phyloP scores from a whole-genome alignment of 2,797 vertebrate species.

The Mormyrus hasselquistii region DNA sequence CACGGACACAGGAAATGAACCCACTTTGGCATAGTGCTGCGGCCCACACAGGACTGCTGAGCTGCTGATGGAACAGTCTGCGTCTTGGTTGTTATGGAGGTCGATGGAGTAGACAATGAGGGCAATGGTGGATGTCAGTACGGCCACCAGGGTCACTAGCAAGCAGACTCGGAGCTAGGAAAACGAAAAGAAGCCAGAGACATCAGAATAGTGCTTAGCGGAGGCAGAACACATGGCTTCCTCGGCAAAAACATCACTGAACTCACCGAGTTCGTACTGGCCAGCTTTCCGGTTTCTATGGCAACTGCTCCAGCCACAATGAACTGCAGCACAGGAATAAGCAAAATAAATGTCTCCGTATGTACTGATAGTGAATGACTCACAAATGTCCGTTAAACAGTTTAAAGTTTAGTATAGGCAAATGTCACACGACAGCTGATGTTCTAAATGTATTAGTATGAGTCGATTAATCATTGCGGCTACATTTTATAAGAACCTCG shows the following conservation, averaged over 20 bases:
- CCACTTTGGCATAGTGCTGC: conserved; percentile 19
- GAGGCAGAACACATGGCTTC: too few species aligned
- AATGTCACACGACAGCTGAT: background rate
- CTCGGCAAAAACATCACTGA: background rate
- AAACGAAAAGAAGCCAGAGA: background rate
- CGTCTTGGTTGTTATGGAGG: conserved; percentile 29
- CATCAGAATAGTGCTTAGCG: background rate
- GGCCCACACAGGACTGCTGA: background rate
- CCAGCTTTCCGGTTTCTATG: conserved; percentile 52
- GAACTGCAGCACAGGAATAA: conserved; percentile 45
- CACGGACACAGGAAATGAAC: background rate
- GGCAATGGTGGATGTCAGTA: conserved; percentile 46
- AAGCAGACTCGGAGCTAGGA: conserved; percentile 49
- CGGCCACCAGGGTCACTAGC: conserved; percentile 28
- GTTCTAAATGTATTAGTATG: background rate
- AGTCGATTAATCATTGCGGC: background rate
- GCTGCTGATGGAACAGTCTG: fast-evolving
- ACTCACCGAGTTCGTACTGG: conserved; percentile 54
- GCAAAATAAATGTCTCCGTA: background rate
- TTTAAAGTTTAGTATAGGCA: background rate
- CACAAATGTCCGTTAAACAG: background rate
- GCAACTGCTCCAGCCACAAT: conserved; percentile 49
- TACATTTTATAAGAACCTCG: background rate
- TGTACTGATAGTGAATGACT: background rate
- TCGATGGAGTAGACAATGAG: conserved; percentile 55